Conservation (phyloP, 2,113 vertebrate species). For the Pelodiscus sinensis region DNA sequence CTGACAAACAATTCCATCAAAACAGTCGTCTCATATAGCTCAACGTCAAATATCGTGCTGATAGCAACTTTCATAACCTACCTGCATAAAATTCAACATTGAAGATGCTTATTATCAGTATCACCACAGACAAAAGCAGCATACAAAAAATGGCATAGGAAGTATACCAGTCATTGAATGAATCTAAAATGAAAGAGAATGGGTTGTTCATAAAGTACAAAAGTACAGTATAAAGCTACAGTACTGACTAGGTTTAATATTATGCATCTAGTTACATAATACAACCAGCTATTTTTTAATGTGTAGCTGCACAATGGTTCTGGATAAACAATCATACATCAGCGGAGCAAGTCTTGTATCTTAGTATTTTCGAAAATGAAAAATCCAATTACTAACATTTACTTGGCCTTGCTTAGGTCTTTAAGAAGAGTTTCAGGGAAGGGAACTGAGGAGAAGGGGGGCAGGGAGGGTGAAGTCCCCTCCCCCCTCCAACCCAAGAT, state of each 20-base stretch:
- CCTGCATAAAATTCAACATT: slow-evolving; percentile 92
- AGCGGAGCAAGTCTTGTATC: background rate
- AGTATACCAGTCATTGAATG: slow-evolving; percentile 81
- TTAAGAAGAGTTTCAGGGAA: too few relatives aligned
- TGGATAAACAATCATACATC: background rate
- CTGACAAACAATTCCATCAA: background rate
- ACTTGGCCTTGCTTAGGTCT: too few relatives aligned
- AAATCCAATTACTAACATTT: too few relatives aligned
- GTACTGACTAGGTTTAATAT: background rate
- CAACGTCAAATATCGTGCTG: background rate
- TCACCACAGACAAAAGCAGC: slow-evolving; percentile 84
- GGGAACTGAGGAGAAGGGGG: too few relatives aligned
- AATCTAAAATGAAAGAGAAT: slow-evolving; percentile 77
- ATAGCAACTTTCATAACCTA: slow-evolving; percentile 66
- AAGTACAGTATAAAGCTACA: background rate
- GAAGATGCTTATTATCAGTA: slow-evolving; percentile 87
- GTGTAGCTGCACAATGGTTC: background rate
- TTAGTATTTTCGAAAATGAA: fast-evolving
- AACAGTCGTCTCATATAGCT: background rate
- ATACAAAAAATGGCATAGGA: slow-evolving; percentile 85
- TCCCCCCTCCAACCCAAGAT: too few relatives aligned
- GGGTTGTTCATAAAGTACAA: background rate
- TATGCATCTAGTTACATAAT: background rate
- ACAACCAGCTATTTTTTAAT: background rate
- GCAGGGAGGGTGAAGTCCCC: too few relatives aligned